Base-by-base conservation (phyloP, 1,140 invertebrate species). In the Dryas iulia region DNA sequence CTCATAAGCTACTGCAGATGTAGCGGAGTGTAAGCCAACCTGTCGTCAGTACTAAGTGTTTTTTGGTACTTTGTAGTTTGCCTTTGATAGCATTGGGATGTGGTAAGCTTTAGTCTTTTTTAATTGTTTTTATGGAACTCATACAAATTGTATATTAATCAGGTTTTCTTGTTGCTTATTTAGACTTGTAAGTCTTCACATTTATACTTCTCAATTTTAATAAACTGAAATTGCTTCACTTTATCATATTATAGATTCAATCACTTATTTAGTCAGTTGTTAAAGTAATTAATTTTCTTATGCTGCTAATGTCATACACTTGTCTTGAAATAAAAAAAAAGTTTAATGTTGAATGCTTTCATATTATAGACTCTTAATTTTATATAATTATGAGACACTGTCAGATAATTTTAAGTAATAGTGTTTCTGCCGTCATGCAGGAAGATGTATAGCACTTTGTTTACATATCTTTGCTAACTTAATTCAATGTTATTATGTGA, bases 51-150 rank as follows among this genome's bases (percentile, higher is more conserved):
- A 77, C 74, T 76, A 71, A 67, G 69, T 75, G 71, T 79, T 82
- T 77, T 74, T 78, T 63, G 72, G 61, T 84, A 77, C 68, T 75
- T 62, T 62, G 73, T 85, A 81, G 78, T 74, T 78, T 74, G 78
- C 79, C 77, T 81, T 82, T 79, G 72, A 74, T 79, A 77, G 74
- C 67, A 76, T 80, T 81, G 77, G 74, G 71, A 78, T 82, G 77
- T 81, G 79, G 77, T 86, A 78, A 82, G 82, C 82, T 78, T 78
- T 79, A 82, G 81, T 77, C 72, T 72, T 81, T 82, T 83, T 84
- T 81, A 64, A 76, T 82, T 86, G 69, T 82, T 82, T 84, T 81
- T 80, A 81, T 76, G 69, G 71, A 77, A 77, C 79, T 67, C 67
- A 77, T 79, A 77, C 75, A 84, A 73, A 71, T 82, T 79, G 75